Evolutionary conservation across 2,888 invertebrate species (phyloP), one percentile per base, ranked within the genome.

Genomic region (Epinotia nisella): DNA sequence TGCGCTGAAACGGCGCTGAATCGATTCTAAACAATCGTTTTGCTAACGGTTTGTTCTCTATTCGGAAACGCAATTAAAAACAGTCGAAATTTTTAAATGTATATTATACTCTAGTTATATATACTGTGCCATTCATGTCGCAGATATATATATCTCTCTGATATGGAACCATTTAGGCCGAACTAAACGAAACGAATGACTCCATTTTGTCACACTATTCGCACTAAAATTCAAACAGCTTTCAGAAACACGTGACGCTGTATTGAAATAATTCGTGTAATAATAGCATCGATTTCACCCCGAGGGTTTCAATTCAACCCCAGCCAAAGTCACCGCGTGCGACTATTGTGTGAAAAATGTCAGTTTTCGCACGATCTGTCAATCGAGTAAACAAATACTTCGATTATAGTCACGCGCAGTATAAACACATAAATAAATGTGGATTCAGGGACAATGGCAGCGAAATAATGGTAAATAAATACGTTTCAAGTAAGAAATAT

Each of bases 201-300:
- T 7, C 19, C 9, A 51, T 62, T 62, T 62, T n/a, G 13, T 41
- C 45, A 41, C 24, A 49, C 7, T 41, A 19, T 72, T 61, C 55
- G 21, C 35, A 65, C 64, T 53, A 55, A 55, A 67, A 21, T 45
- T 51, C 53, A 56, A 39, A 59, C 24, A 60, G 41, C 58, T 53
- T 21, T 67, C 67, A 61, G 29, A 39, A 65, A 55, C 70, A 75
- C 78, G 78, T 77, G 76, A 35, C 79, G 66, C 65, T 58, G 72
- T 75, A 76, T 76, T 75, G 76, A 78, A 75, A 76, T 76, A 59
- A 62, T 78, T 75, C 71, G 65, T 72, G 77, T 77, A 81, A 88
- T 89, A 89, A 90, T 85, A 76, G 88, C 88, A 85, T 89, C 88
- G 84, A 89, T 90, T 88, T 87, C 87, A 87, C 84, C 84, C 76